A percentile compares a stretch with the other conserved stretches of the same genome.
These are phyloP conservation scores for Urocolius indicus DNA, from an alignment of 2,113 vertebrate genomes.

Conservation along the genomic window DNA sequence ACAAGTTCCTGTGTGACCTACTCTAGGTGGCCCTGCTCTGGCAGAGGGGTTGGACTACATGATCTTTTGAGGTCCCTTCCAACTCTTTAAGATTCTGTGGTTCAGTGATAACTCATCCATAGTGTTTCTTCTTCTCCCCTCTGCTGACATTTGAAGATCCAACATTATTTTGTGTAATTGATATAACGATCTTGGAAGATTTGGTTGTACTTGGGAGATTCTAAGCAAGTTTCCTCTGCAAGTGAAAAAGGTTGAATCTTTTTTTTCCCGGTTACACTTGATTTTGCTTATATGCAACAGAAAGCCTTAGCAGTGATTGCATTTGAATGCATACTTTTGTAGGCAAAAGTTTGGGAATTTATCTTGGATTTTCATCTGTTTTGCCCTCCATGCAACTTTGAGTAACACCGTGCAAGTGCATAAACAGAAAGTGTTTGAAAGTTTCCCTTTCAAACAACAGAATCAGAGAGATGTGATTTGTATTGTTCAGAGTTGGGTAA, in stretches of 20 bases:
- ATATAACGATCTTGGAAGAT: neutral
- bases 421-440: neutral
- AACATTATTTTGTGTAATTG: neutral
- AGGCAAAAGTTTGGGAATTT: neutral
- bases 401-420: neutral
- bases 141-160: neutral
- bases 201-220: neutral
- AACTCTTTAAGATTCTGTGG: too few species aligned
- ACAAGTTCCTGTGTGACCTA: too few species aligned
- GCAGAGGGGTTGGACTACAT: too few species aligned
- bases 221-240: neutral
- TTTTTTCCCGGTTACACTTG: neutral
- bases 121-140: neutral
- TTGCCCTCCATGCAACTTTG: neutral
- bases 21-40: too few species aligned
- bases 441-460: neutral
- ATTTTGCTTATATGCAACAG: neutral
- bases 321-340: neutral
- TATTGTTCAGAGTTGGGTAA: neutral
- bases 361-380: accelerated
- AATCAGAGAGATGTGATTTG: neutral
- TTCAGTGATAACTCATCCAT: neutral
- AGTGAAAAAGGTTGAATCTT: neutral
- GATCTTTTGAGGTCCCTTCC: too few species aligned
- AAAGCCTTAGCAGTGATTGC: neutral